A percentile compares a stretch with the other conserved stretches of the same genome.
These are phyloP conservation scores for Cettia cetti DNA, from an alignment of 2,113 vertebrate species.

Conservation along the genomic window DNA sequence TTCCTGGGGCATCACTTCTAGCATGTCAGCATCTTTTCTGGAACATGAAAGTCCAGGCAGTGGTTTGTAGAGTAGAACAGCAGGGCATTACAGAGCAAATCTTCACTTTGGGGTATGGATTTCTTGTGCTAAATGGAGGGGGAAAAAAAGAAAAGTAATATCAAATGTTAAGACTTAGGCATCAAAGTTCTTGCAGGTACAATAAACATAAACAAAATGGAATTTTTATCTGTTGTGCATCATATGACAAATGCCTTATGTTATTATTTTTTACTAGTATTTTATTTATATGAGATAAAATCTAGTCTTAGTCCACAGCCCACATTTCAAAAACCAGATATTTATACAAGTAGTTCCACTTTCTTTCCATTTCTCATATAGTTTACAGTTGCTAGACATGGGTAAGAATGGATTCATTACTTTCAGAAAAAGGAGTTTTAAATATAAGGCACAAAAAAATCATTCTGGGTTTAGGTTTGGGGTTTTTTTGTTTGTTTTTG, in stretches of 20 bases:
- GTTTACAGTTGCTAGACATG: background rate
- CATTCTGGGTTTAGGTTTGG: fast-evolving
- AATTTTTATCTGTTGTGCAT: background rate
- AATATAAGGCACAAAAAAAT: background rate
- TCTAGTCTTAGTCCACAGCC: background rate
- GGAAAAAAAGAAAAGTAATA: background rate
- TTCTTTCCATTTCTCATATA: background rate
- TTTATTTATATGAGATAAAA: background rate
- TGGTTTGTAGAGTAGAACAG: background rate
- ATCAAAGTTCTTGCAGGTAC: background rate
- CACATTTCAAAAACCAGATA: background rate
- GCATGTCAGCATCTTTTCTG: background rate
- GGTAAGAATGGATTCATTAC: background rate
- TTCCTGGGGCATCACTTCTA: background rate
- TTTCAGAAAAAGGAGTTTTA: background rate
- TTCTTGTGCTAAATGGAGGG: background rate
- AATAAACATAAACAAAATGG: background rate
- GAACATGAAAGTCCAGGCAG: background rate
- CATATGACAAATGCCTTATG: background rate
- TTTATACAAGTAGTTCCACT: background rate
- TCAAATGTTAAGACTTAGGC: fast-evolving
- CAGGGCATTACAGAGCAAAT: background rate
- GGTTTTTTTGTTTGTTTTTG: background rate
- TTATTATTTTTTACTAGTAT: background rate
- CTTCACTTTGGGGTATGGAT: background rate